These are phyloP conservation scores for Chrysina gloriosa DNA, from an alignment of 2,888 invertebrate species.

Conservation along the genomic window DNA sequence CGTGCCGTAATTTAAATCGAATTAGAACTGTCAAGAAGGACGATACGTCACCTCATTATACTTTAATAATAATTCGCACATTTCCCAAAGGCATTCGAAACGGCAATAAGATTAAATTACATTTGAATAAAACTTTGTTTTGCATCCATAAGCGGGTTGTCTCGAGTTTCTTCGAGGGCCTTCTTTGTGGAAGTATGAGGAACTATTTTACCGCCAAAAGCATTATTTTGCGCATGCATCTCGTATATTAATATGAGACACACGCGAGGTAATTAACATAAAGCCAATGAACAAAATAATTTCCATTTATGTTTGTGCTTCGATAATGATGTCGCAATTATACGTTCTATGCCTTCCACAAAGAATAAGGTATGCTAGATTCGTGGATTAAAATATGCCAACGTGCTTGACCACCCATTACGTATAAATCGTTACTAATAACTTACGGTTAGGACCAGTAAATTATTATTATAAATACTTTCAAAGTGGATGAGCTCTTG, in stretches of 20 bases:
- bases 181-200: not conserved
- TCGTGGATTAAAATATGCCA: no score
- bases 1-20: slow-evolving; percentile 16
- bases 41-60: not conserved
- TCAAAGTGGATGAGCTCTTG: no score
- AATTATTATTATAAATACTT: no score
- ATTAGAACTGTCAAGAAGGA: not conserved
- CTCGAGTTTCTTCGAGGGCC: not conserved
- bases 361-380: no score
- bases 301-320: no score
- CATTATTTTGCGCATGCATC: not conserved
- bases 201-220: not conserved
- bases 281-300: no score
- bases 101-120: not conserved
- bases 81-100: not conserved
- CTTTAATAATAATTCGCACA: slow-evolving; percentile 9
- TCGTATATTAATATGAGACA: not conserved
- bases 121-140: slow-evolving; percentile 13
- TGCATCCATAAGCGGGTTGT: not conserved
- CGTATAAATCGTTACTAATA: no score
- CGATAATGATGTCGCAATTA: no score
- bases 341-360: no score
- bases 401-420: no score
- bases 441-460: no score
- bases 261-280: no score